Conservation (phyloP, 2,797 vertebrate species). For the Leptodactylus fallax region DNA sequence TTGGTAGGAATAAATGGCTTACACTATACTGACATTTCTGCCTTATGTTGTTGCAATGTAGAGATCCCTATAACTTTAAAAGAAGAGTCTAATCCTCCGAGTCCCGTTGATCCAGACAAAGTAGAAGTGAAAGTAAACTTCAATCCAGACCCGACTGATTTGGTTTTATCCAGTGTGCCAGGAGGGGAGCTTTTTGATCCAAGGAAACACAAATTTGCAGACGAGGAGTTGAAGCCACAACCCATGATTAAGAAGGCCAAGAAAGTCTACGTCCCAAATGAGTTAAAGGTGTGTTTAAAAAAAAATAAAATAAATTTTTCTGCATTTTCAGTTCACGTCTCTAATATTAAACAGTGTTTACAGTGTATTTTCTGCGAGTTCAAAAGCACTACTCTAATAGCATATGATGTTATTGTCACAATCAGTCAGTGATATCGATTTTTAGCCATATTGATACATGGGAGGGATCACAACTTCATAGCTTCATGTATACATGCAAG, state of each 20-base stretch:
- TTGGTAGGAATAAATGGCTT: neutral
- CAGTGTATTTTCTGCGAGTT: too few relatives aligned
- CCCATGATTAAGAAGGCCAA: slow-evolving; percentile 99
- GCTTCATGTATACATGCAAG: too few relatives aligned
- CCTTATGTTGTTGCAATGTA: slow-evolving; percentile 66
- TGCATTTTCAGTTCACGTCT: neutral
- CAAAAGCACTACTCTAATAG: too few relatives aligned
- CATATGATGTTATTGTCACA: too few relatives aligned
- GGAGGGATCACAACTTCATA: too few relatives aligned
- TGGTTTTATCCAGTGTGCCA: slow-evolving; percentile 93
- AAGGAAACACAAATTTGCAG: slow-evolving; percentile 92
- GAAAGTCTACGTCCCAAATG: slow-evolving; percentile 93
- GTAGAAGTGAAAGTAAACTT: slow-evolving; percentile 91
- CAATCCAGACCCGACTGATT: slow-evolving; percentile 92
- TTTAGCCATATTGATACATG: too few relatives aligned
- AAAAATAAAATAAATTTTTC: neutral
- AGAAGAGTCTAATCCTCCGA: slow-evolving; percentile 75
- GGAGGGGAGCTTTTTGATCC: slow-evolving; percentile 95
- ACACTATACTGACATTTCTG: neutral
- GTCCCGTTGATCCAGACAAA: slow-evolving; percentile 82
- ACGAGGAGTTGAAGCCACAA: slow-evolving; percentile 95
- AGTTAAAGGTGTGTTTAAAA: slow-evolving; percentile 85
- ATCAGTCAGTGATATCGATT: too few relatives aligned
- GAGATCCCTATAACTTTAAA: slow-evolving; percentile 76
- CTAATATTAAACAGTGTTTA: too few relatives aligned